Base-by-base conservation (phyloP, 2,888 invertebrate species). In the Cephonodes hylas region DNA sequence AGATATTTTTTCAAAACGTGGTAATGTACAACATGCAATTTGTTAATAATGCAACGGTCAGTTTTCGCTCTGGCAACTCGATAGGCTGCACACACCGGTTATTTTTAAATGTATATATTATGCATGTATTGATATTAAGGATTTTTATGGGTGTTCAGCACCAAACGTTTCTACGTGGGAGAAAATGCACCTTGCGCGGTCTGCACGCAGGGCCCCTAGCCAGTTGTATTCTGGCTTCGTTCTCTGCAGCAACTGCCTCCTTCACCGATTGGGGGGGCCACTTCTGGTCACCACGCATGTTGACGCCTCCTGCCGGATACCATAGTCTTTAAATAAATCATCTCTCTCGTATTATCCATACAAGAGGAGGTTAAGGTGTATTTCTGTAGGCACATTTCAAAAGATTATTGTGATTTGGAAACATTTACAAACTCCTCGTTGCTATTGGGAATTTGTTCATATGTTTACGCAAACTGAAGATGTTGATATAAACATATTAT, bases 221-320 rank as follows among this genome's bases (percentile, higher is more conserved):
- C 74, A 97, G 87, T 71, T 94, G 94, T 76, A 95, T 81, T 75
- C 96, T 93, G 60, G 95, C 95, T 72, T 94, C 94, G 80, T 96
- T 96, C 82, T 97, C 97, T 42, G 95, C 95, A 60, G 93, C 95
- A 63, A 95, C 94, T 66, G 95, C 96, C 72, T 94, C 94, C 86
- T 95, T 96, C 78, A 96, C 95, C 72, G 94, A 93, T 82, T 95
- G 95, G 72, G 97, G 97, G 76, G 97, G 97, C 97, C 97, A 97
- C 86, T 97, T 97, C 84, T 95, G 93, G 87, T 97, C 97, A 74
- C 97, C 97, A 78, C 97, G 95, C 95, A 96, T 96, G 87, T 95
- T 96, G 89, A 95, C 94, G 83, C 96, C 96, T 93, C 96, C 96
- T 95, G 27, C 3, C 15, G 31, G 10, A 18, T 0, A 18, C 15